A percentile compares a stretch with the other conserved stretches of the same genome.
Conservation (phyloP, 2,797 vertebrate genomes). For the Simalia tracyae region DNA sequence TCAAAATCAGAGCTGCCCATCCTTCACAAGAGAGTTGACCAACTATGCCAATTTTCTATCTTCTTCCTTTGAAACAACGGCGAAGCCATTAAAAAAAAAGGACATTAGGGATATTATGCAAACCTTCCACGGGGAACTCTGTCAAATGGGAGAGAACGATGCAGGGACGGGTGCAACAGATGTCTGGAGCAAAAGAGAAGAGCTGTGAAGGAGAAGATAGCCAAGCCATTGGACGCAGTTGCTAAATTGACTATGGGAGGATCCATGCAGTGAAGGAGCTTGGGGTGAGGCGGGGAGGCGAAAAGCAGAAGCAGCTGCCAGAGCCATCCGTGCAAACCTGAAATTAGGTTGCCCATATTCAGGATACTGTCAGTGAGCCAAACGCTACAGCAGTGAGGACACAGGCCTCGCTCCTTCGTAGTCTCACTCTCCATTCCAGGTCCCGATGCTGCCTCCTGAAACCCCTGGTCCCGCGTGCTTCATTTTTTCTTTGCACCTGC, state of each 20-base stretch:
- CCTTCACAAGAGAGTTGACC: background rate
- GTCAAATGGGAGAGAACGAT: background rate
- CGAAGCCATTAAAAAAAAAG: background rate
- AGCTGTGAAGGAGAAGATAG: background rate
- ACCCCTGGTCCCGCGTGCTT: background rate
- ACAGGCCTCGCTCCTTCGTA: background rate
- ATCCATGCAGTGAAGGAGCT: background rate
- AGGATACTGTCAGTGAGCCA: background rate
- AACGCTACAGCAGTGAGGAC: background rate
- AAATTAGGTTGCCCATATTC: background rate
- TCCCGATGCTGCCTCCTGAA: background rate
- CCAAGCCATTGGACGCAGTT: background rate
- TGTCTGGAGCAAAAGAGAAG: background rate
- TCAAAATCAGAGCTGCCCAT: background rate
- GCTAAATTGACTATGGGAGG: background rate
- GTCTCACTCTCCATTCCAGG: background rate
- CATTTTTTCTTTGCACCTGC: fast-evolving
- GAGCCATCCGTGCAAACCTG: background rate
- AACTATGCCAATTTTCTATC: no score
- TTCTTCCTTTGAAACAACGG: background rate
- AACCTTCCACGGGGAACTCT: background rate
- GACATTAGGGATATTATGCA: background rate
- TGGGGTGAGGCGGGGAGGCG: no score
- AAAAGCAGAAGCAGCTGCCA: background rate
- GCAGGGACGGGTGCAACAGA: background rate